A percentile compares a stretch with the other conserved stretches of the same genome.
These are phyloP conservation scores for Prostheceraeus crozeri DNA, from an alignment of 2,888 invertebrate species.

Conservation along the genomic window DNA sequence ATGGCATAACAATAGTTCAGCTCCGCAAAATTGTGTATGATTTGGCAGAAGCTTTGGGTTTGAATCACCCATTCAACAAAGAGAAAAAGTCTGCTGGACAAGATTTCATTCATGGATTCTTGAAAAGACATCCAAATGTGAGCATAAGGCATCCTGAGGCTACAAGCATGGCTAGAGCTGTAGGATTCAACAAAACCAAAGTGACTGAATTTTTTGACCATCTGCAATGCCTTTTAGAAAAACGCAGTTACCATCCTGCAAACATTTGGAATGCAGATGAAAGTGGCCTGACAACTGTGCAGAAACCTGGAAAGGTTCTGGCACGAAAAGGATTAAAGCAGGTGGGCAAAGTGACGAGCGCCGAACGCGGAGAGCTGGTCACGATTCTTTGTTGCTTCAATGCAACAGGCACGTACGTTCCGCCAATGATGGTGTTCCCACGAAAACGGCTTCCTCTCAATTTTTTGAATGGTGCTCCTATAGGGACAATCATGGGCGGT, in stretches of 20 bases:
- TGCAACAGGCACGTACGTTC: constrained; percentile 53
- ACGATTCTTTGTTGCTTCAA: constrained; percentile 57
- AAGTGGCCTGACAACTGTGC: constrained; percentile 54
- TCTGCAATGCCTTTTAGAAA: constrained; percentile 36
- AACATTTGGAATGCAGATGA: constrained; percentile 56
- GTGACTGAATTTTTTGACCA: constrained; percentile 36
- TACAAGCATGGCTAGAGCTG: constrained; percentile 41
- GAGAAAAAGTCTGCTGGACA: constrained; percentile 36
- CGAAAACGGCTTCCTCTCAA: constrained; percentile 53
- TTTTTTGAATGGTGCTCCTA: constrained; percentile 55
- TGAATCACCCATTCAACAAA: constrained; percentile 35
- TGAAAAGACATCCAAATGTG: constrained; percentile 30
- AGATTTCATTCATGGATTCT: constrained; percentile 36
- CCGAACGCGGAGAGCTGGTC: constrained; percentile 53
- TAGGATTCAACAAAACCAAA: constrained; percentile 32
- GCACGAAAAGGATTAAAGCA: constrained; percentile 51
- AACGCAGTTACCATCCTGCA: constrained; percentile 33
- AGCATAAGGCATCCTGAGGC: constrained; percentile 35
- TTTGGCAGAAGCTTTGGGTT: constrained; percentile 22
- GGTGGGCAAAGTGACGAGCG: constrained; percentile 52
- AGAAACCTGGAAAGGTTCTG: constrained; percentile 51
- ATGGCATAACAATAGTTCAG: constrained; percentile 4
- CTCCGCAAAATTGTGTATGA: constrained; percentile 31
- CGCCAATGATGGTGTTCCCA: constrained; percentile 59
- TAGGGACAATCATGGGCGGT: constrained; percentile 46